Conservation (phyloP, 2,113 vertebrate genomes). For the Neotragus moschatus region DNA sequence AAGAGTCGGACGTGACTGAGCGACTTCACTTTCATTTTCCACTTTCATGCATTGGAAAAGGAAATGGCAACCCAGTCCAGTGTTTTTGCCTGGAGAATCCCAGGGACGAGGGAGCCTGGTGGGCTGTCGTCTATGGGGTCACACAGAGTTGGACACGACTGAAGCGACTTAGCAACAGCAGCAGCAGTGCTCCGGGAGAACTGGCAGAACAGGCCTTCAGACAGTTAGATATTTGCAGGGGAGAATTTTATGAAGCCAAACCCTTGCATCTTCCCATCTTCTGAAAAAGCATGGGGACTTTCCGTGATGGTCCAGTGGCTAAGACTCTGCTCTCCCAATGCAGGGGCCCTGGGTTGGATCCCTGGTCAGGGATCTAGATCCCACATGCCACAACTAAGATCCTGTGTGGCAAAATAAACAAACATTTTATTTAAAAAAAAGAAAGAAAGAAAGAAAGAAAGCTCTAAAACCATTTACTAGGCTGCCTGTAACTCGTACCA, state of each 20-base stretch:
- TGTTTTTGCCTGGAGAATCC: too few relatives aligned
- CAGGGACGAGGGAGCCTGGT: too few relatives aligned
- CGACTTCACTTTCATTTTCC: too few relatives aligned
- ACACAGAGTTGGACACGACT: too few relatives aligned
- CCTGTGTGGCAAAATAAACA: accelerated
- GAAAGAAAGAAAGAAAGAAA: not conserved
- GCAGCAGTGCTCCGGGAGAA: not conserved
- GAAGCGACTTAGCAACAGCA: too few relatives aligned
- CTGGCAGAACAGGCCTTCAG: not conserved
- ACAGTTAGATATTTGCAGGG: not conserved
- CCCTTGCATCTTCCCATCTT: not conserved
- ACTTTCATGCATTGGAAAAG: too few relatives aligned
- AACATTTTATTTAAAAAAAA: not conserved
- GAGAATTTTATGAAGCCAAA: not conserved
- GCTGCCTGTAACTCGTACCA: not conserved
- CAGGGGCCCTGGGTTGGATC: not conserved
- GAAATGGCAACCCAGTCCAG: too few relatives aligned
- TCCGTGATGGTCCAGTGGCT: not conserved
- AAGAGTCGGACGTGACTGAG: too few relatives aligned
- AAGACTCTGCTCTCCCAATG: not conserved
- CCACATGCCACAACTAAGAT: not conserved
- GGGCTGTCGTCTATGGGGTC: too few relatives aligned
- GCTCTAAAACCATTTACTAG: not conserved
- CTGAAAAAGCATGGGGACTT: not conserved
- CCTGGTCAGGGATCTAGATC: not conserved